These are phyloP conservation scores for Acleris sparsana DNA, from an alignment of 2,888 invertebrate genomes.

Conservation along the genomic window DNA sequence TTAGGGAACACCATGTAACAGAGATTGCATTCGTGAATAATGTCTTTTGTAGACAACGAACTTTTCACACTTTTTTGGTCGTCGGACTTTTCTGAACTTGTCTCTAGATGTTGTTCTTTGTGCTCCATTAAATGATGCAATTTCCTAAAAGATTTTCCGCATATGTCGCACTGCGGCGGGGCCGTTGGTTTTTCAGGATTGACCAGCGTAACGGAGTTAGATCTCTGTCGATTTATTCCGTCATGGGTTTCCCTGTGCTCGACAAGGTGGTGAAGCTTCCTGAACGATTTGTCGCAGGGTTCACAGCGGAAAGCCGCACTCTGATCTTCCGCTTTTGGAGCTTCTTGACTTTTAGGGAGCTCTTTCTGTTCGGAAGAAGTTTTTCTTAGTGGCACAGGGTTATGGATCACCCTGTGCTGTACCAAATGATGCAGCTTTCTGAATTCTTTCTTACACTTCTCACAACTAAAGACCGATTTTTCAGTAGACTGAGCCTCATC, in stretches of 20 bases:
- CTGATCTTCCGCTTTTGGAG: conserved; percentile 60
- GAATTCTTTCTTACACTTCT: conserved; percentile 77
- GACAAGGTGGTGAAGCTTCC: conserved; percentile 78
- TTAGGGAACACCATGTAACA: conserved; percentile 83
- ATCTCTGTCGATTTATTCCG: conserved; percentile 68
- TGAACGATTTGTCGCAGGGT: conserved; percentile 78
- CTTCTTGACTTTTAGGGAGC: conserved; percentile 49
- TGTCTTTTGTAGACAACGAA: conserved; percentile 73
- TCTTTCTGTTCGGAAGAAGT: conserved; percentile 67
- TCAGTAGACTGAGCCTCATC: conserved; percentile 43
- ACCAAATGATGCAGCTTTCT: conserved; percentile 77
- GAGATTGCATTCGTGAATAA: conserved; percentile 79
- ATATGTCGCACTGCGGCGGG: conserved; percentile 68
- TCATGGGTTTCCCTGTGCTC: conserved; percentile 79
- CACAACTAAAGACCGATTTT: conserved; percentile 68
- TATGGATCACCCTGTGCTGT: conserved; percentile 75
- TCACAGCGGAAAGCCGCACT: conserved; percentile 78
- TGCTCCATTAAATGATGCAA: conserved; percentile 75
- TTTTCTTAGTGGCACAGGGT: conserved; percentile 59
- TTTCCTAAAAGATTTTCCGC: conserved; percentile 76
- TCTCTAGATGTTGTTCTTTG: conserved; percentile 74
- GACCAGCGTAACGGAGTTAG: conserved; percentile 43
- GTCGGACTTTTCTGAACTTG: conserved; percentile 72
- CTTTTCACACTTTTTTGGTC: conserved; percentile 71
- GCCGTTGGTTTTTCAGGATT: conserved; percentile 50